Evolutionary conservation across 2,888 invertebrate genomes (phyloP), one percentile per base, ranked within the genome.

Genomic region (Brachypterus glaber): DNA sequence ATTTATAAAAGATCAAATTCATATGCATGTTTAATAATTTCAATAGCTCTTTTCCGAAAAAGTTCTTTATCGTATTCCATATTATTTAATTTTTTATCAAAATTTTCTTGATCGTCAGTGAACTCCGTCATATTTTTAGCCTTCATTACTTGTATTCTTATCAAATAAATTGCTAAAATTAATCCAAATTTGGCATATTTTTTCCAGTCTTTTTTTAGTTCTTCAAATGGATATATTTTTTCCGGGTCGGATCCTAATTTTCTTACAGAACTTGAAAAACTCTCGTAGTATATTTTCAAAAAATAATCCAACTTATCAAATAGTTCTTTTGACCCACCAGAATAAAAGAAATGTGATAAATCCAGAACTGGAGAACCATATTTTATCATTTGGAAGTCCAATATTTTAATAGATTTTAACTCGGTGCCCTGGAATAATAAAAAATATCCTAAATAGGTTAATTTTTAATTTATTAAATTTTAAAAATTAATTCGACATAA

Each of bases 291-390:
- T 11, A 54, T 42, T 17, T 51, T 39, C 5, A 64, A 40, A 16
- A 57, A 51, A 13, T 53, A 34, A 16, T 63, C 53, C 4, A 54
- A 51, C 17, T 58, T 44, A 26, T 52, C 41, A 3, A 62, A 48
- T 9, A 53, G 37, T 9, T 54, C 48, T 30, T 53, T 53, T 2
- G 51, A 44, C 5, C 53, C 51, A 18, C 57, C 57, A 3, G 55
- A 55, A 39, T 57, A 62, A 7, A 64, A 46, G 43, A 56, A 51
- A 41, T 64, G 62, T 3, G 56, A 45, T 25, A 65, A 34, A 38
- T 65, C 65, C 17, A 48, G 41, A 3, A 52, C 57, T 1, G 58
- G 57, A 17, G 51, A 46, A 4, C 44, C 49, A 5, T 39, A 27
- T 33, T 43, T 41, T 15, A 41, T 13, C n/a, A 53, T n/a, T 43